Conservation (phyloP, 2,888 invertebrate species). For the Onchidella celtica region DNA sequence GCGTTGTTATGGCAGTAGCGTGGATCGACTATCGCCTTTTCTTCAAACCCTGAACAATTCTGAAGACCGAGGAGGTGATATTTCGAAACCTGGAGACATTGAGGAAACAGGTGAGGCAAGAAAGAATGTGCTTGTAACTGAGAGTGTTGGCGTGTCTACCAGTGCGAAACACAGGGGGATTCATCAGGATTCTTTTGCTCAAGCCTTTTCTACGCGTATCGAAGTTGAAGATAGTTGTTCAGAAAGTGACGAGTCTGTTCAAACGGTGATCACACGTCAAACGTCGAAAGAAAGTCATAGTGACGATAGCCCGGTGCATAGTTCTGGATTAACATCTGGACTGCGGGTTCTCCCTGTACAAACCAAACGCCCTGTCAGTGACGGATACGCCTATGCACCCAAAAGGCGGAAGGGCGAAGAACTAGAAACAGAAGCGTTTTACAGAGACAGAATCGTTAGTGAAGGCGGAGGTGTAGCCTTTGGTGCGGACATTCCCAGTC, state of each 20-base stretch:
- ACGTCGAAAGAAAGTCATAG: conserved; percentile 1
- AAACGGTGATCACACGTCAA: conserved; percentile 32
- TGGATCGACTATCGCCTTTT: background rate
- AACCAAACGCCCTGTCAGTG: conserved; percentile 30
- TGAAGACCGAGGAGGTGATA: background rate
- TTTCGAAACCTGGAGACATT: background rate
- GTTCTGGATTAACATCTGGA: background rate
- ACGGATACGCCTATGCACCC: conserved; percentile 23
- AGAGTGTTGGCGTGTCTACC: background rate
- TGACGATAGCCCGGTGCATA: background rate
- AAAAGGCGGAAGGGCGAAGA: conserved; percentile 24
- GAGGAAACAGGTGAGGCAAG: background rate
- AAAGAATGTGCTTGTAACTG: background rate
- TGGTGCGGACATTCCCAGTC: background rate
- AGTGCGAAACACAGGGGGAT: background rate
- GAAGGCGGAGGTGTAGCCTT: conserved; percentile 39
- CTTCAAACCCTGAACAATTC: background rate
- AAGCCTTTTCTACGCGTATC: background rate
- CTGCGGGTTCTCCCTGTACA: conserved; percentile 10
- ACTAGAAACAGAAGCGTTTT: conserved; percentile 23
- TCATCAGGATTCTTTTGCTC: background rate
- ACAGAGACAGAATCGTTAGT: conserved; percentile 30
- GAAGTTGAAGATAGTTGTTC: conserved; percentile 4
- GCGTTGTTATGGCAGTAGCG: conserved; percentile 32
- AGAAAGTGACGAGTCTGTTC: conserved; percentile 38